phyloP scores from a whole-genome alignment of 1,140 invertebrate species.

The Heliconius himera region DNA sequence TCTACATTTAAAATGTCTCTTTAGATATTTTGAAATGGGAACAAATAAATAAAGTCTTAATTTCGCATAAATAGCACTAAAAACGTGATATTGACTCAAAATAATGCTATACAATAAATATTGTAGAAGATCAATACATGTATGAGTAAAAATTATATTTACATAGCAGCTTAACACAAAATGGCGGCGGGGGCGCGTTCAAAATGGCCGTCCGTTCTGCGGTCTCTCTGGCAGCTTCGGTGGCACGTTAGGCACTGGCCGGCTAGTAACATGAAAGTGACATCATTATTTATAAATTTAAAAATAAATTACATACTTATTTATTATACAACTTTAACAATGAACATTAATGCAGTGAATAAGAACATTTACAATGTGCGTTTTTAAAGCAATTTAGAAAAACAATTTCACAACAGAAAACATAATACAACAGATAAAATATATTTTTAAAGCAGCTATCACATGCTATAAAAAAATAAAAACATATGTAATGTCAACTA shows the following conservation, averaged over 20 bases:
- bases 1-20: constrained; percentile 1
- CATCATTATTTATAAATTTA: constrained; percentile 25
- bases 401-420: not conserved
- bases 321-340: constrained; percentile 12
- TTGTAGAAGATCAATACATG: constrained; percentile 39
- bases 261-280: constrained; percentile 62
- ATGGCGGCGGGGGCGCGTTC: constrained; percentile 63
- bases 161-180: constrained; percentile 66
- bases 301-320: constrained; percentile 34
- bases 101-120: constrained; percentile 31
- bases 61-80: constrained; percentile 18
- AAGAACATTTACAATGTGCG: constrained; percentile 15
- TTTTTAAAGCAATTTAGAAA: not conserved
- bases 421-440: not conserved
- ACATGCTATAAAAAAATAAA: not conserved
- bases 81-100: not conserved
- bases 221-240: constrained; percentile 79
- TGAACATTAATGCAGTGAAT: constrained; percentile 18
- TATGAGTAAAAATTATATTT: constrained; percentile 51
- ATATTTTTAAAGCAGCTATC: not conserved
- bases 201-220: constrained; percentile 80
- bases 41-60: constrained; percentile 25
- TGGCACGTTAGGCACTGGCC: constrained; percentile 74
- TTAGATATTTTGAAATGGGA: constrained; percentile 20
- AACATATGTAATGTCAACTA: not conserved